These are phyloP conservation scores for Tragelaphus strepsiceros DNA, from an alignment of 2,113 vertebrate species.

Conservation along the genomic window DNA sequence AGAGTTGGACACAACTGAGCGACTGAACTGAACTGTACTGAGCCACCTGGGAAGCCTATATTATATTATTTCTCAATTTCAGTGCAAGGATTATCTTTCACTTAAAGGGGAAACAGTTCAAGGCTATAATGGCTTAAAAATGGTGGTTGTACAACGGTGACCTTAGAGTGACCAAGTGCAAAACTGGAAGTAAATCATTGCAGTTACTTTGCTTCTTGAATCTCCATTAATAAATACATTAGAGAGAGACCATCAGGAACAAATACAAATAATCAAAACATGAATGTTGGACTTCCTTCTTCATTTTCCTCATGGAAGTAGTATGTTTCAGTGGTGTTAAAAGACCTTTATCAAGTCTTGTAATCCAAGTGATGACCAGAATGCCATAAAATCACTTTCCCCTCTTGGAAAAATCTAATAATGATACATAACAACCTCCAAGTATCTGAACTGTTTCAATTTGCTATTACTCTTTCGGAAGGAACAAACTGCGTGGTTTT, in stretches of 20 bases:
- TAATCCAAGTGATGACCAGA: neutral
- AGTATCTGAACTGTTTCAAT: neutral
- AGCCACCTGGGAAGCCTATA: neutral
- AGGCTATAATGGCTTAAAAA: neutral
- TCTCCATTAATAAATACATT: neutral
- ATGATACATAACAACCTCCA: neutral
- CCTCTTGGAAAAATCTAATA: neutral
- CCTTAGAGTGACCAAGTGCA: neutral
- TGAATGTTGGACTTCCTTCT: neutral
- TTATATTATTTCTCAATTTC: neutral
- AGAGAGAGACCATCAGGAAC: neutral
- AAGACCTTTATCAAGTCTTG: neutral
- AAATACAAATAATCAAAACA: neutral
- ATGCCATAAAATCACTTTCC: neutral
- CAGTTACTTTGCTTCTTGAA: neutral
- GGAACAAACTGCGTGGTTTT: neutral
- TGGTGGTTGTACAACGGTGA: neutral
- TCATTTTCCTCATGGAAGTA: neutral
- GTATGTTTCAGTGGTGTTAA: neutral
- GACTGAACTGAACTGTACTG: neutral
- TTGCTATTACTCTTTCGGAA: neutral
- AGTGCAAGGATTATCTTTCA: neutral
- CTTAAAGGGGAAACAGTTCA: neutral
- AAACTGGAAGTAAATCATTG: neutral
- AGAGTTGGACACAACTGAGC: neutral